These are phyloP conservation scores for Zaprionus lineosus DNA, from an alignment of 2,888 invertebrate species.

Conservation along the genomic window DNA sequence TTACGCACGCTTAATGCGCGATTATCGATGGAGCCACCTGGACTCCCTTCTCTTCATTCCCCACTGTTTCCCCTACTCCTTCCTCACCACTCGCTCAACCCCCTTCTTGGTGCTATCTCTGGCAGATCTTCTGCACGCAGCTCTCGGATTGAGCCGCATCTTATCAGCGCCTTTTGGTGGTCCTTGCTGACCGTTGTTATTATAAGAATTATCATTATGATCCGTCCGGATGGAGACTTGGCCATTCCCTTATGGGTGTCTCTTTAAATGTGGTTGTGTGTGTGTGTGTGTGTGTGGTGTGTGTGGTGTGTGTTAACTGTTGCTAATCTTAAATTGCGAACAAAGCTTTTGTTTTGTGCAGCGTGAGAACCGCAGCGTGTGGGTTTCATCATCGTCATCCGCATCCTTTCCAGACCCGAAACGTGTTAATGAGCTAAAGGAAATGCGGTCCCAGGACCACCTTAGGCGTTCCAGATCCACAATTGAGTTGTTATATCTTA, in stretches of 20 bases:
- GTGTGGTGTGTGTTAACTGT: conserved; percentile 69
- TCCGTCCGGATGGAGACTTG: conserved; percentile 35
- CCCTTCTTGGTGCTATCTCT: conserved; percentile 25
- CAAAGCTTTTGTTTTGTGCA: conserved; percentile 47
- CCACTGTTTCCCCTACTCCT: not conserved
- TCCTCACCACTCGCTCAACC: not conserved
- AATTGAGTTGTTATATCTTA: conserved; percentile 59
- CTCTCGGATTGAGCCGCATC: conserved; percentile 48
- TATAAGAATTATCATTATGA: conserved; percentile 72
- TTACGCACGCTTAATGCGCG: conserved; percentile 75
- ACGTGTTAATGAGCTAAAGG: conserved; percentile 79
- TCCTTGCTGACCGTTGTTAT: conserved; percentile 73
- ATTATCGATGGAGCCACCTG: conserved; percentile 65
- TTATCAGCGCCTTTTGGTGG: conserved; percentile 69
- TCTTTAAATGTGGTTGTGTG: not conserved
- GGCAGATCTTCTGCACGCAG: conserved; percentile 60
- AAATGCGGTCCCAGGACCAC: conserved; percentile 69
- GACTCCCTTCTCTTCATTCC: conserved; percentile 4
- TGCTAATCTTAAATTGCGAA: conserved; percentile 75
- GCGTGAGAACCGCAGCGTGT: conserved; percentile 81
- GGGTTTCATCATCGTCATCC: conserved; percentile 60
- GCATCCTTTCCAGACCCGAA: conserved; percentile 1
- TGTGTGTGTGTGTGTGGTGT: conserved; percentile 44
- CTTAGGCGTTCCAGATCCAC: conserved; percentile 33
- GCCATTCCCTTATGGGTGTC: conserved; percentile 51